Base-by-base conservation (phyloP, 1,140 invertebrate species). In the Hesperophylax magnus region DNA sequence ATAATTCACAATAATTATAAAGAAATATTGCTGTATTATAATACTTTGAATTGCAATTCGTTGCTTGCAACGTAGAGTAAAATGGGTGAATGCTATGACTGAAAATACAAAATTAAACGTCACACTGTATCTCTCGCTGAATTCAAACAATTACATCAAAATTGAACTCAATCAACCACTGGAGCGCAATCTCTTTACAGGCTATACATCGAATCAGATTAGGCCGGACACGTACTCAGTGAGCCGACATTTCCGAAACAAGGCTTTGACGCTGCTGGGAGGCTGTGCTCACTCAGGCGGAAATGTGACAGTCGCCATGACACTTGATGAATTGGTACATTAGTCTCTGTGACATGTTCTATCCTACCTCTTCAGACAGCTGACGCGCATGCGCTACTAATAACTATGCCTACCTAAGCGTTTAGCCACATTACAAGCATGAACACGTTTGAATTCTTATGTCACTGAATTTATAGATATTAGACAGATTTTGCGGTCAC, bases 291-390 rank as follows among this genome's bases (percentile, higher is more conserved):
- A n/a, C 9, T 76, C 72, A 14, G 18, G 72, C 72, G 24, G 78
- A 58, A 67, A 61, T 80, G 67, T 75, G 78, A 31, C 47, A 34
- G 63, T 39, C 22, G 52, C 34, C 67, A 24, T 58, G 74, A 47
- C 34, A 53, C 67, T 39, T 69, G 74, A 81, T 65, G 52, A n/a
- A 80, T 69, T 61, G 80, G 20, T 61, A 76, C 77, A 82, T 82
- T 67, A 74, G 72, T 82, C 61, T 56, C 15, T 76, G 67, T 82
- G 81, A 82, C 81, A 79, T 78, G 31, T 34, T 20, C 31, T 18
- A 39, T 78, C 76, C 77, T 75, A 65, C 77, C 77, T 81, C 77
- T 71, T 78, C 76, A 81, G 74, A 24, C 54, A 47, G 39, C 39
- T 47, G 39, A 47, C 39, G 39, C 39, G 52, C 34, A 39, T 71